Evolutionary conservation across 2,113 vertebrate genomes (phyloP).

Genomic region (Elaphurus davidianus): DNA sequence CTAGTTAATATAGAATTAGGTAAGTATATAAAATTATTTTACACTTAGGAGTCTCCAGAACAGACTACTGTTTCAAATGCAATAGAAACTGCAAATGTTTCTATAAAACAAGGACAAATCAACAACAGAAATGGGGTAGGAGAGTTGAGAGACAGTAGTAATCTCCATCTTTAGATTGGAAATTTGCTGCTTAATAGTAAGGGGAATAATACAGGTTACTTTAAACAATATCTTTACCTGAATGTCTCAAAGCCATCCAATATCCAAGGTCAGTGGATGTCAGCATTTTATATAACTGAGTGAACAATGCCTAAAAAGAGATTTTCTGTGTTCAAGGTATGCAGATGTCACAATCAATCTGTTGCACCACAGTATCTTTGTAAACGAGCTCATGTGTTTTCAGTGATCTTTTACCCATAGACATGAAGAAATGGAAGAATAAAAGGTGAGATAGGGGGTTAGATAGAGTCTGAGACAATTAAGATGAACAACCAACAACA

Average conservation of each 20-base stretch:
- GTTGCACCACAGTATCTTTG: neutral
- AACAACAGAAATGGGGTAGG: neutral
- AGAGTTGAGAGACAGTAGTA: neutral
- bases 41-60: neutral
- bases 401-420: neutral
- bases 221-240: neutral
- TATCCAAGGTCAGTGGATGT: neutral
- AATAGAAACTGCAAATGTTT: neutral
- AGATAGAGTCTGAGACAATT: neutral
- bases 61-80: neutral
- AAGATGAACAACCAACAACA: fast-evolving
- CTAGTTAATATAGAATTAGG: neutral
- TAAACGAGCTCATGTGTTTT: neutral
- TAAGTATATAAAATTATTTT: neutral
- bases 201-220: neutral
- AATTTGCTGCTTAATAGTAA: neutral
- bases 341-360: neutral
- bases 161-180: neutral
- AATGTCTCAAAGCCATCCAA: neutral
- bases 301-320: neutral
- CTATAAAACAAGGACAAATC: neutral
- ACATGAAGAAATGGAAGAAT: neutral
- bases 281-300: neutral
- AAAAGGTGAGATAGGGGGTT: neutral
- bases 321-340: neutral